Evolutionary conservation across 2,113 vertebrate species (phyloP).

Genomic region (Leucopsar rothschildi): DNA sequence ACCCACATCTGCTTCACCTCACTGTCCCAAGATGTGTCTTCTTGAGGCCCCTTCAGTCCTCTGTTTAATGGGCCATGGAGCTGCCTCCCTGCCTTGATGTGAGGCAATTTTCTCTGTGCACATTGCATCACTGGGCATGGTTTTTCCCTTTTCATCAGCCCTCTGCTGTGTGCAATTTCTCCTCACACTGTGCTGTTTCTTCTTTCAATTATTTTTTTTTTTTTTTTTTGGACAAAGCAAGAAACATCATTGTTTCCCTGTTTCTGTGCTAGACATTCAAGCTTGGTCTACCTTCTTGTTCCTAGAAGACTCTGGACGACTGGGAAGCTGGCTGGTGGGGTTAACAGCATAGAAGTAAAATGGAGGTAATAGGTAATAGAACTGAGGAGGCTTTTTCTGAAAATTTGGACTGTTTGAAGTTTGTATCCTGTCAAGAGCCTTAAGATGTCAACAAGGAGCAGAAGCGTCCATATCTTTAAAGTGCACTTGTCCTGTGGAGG

Average conservation of each 20-base stretch:
- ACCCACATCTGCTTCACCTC: rapidly evolving
- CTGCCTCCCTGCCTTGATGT: background rate
- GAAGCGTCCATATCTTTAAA: background rate
- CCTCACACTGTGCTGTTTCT: background rate
- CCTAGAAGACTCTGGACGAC: background rate
- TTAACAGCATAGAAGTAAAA: background rate
- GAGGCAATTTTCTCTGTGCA: background rate
- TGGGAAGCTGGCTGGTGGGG: background rate
- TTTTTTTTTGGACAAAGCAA: background rate
- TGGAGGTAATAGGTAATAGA: background rate
- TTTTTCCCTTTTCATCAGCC: background rate
- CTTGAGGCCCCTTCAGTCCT: background rate
- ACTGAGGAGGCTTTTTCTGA: background rate
- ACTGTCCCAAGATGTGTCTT: background rate
- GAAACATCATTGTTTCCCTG: background rate
- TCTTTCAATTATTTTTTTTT: background rate
- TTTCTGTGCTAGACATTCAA: background rate
- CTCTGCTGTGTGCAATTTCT: background rate
- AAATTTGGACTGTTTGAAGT: background rate
- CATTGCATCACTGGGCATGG: background rate
- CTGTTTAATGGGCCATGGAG: background rate
- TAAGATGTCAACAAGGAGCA: background rate
- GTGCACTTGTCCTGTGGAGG: background rate
- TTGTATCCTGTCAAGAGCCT: background rate
- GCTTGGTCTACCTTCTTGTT: background rate